Evolutionary conservation across 2,888 invertebrate species (phyloP).

Genomic region (Orthosia gothica): DNA sequence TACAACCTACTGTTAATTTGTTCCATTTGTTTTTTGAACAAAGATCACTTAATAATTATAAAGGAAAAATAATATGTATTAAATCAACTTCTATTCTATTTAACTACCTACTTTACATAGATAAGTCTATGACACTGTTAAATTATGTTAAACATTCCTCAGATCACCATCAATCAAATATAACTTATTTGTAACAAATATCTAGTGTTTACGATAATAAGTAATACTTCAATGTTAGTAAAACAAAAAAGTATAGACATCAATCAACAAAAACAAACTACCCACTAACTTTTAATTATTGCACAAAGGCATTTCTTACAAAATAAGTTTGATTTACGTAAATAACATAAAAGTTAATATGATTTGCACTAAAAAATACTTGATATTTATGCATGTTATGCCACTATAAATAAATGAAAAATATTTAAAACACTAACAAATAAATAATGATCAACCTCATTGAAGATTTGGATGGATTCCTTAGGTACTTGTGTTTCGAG

Average conservation of each 20-base stretch:
- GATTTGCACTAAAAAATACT: conserved; percentile 68
- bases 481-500: conserved; percentile 61
- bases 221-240: conserved; percentile 54
- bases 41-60: conserved; percentile 62
- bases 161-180: conserved; percentile 58
- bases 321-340: conserved; percentile 55
- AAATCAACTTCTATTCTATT: conserved; percentile 52
- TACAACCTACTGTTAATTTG: conserved; percentile 70
- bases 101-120: conserved; percentile 60
- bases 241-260: conserved; percentile 58
- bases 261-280: conserved; percentile 61
- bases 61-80: conserved; percentile 50
- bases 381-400: conserved; percentile 53
- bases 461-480: conserved; percentile 64
- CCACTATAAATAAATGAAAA: conserved; percentile 53
- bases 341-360: conserved; percentile 54
- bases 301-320: conserved; percentile 73
- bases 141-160: conserved; percentile 63
- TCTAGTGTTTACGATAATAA: conserved; percentile 50
- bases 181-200: conserved; percentile 55
- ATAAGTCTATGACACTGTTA: conserved; percentile 70
- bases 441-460: conserved; percentile 65
- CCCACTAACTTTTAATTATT: conserved; percentile 69
- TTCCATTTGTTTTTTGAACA: conserved; percentile 69
- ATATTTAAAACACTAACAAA: conserved; percentile 57